Evolutionary conservation across 1,140 invertebrate species (phyloP), one percentile per base, ranked within the genome.

Genomic region (Vanessa atalanta): DNA sequence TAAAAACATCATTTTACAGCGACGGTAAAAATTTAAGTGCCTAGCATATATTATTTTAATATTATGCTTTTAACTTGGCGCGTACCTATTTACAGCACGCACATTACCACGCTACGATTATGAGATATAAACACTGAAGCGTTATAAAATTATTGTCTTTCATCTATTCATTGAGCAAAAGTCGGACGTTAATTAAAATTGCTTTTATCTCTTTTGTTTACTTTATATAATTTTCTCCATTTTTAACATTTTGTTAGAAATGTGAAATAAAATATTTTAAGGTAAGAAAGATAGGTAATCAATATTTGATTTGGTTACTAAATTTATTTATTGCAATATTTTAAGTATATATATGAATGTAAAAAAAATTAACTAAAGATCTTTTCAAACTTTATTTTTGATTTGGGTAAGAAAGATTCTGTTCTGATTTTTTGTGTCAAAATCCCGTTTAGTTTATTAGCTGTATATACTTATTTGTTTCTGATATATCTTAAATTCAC

Each of bases 21-120:
- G 23, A 15, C 68, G 57, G 26, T 70, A 70, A 69, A 69, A 69
- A 11, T 61, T n/a, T 43, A 55, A 65, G 70, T 65, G 50, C 53
- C 48, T 53, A 63, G 57, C 37, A 37, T 72, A 51, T 47, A 48
- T 53, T 31, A 31, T 31, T 31, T 63, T 64, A 71, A 76, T 67
- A 43, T 43, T 43, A 51, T 61, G 57, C 64, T 72, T 72, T 76
- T 72, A 72, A 72, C 65, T 23, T 14, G 57, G 7, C 70, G 16
- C 70, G 51, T 76, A n/a, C n/a, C n/a, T n/a, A 57, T 76, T 76
- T 68, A 72, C 75, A 65, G 48, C 53, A 64, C 31, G 16, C 50
- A 67, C 50, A 67, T 53, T 67, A 66, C 48, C 23, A 31, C 23
- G 50, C 65, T 67, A 50, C 53, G 16, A 57, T 57, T 57, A 57